These are phyloP conservation scores for Bombyx huttoni DNA, from an alignment of 2,888 invertebrate species.

Conservation along the genomic window DNA sequence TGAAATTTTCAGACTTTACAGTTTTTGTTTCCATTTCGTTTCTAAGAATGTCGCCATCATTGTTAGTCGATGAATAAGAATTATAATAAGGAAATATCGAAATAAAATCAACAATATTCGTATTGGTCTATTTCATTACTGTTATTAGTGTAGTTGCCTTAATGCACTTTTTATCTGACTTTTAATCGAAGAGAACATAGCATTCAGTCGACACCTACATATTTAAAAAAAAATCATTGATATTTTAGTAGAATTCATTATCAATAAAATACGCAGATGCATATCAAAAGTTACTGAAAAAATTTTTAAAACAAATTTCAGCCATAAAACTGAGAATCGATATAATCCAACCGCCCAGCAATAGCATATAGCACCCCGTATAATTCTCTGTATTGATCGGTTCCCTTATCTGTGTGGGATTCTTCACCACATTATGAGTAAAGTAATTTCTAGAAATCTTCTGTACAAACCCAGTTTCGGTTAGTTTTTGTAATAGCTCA, in stretches of 20 bases:
- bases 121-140: no score
- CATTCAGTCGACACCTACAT: no score
- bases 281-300: not conserved
- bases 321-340: conserved; percentile 29
- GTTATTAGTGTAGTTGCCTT: no score
- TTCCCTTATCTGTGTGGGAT: conserved; percentile 12
- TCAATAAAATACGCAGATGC: no score
- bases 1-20: conserved; percentile 6
- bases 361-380: conserved; percentile 39
- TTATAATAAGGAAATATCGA: no score
- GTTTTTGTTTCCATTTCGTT: conserved; percentile 5
- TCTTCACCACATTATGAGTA: conserved; percentile 1
- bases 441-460: conserved; percentile 30
- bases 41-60: not conserved
- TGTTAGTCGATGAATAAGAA: no score
- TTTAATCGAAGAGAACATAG: no score
- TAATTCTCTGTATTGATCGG: conserved; percentile 37
- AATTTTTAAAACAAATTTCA: conserved; percentile 26
- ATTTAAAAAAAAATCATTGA: no score
- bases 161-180: no score
- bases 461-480: conserved; percentile 35
- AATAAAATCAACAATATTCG: no score
- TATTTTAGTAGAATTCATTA: no score
- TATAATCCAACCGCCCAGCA: conserved; percentile 36
- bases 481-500: conserved; percentile 25